Conservation (phyloP, 2,113 vertebrate genomes). For the Micronisus gabar region DNA sequence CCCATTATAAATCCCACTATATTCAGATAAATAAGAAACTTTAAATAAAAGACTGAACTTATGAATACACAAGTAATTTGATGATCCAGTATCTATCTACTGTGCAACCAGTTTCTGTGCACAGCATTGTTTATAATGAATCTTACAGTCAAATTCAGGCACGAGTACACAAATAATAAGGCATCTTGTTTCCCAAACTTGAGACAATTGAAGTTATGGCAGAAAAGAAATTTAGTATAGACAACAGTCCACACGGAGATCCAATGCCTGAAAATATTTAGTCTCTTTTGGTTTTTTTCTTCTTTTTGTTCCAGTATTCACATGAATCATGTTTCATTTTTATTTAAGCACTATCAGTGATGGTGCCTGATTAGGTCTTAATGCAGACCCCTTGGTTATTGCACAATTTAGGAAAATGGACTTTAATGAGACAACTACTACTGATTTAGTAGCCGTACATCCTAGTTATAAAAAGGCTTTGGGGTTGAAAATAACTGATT, state of each 20-base stretch:
- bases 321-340: neutral
- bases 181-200: neutral
- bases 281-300: neutral
- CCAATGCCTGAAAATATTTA: neutral
- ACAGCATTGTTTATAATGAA: neutral
- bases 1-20: neutral
- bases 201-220: neutral
- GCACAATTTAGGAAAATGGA: neutral
- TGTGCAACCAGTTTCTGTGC: neutral
- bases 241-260: neutral
- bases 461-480: neutral
- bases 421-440: neutral
- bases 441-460: neutral
- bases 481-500: neutral
- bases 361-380: neutral
- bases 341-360: neutral
- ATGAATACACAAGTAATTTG: neutral
- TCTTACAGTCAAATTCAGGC: neutral
- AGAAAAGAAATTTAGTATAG: neutral
- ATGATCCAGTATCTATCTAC: neutral
- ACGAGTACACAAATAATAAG: neutral
- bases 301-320: neutral
- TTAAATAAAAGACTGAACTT: neutral
- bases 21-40: neutral
- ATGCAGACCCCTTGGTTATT: neutral